Evolutionary conservation across 64 coral and sea anemone genomes (phyloP).

Genomic region (Porites australiensis): DNA sequence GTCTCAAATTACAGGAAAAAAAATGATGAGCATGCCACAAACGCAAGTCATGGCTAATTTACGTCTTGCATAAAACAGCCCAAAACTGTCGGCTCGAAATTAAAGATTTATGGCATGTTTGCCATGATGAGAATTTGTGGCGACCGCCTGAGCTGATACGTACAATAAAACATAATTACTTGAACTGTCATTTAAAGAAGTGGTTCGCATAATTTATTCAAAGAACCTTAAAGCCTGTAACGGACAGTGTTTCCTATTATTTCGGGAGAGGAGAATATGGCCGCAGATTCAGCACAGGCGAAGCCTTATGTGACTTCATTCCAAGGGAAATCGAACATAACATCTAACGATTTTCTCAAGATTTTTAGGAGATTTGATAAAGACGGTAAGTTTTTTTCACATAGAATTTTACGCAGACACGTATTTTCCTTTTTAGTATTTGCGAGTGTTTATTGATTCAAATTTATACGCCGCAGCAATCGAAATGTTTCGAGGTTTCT

Average conservation of each 20-base stretch:
- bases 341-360: slow-evolving; percentile 31
- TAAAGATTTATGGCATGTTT: not conserved
- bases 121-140: not conserved
- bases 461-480: not conserved
- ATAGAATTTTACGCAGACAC: too few species aligned
- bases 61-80: not conserved
- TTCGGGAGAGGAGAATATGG: slow-evolving; percentile 3
- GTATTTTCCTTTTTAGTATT: not conserved
- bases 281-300: not conserved
- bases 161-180: slow-evolving; percentile 26
- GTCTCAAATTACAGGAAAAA: not conserved
- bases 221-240: slow-evolving; percentile 11
- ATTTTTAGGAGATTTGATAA: slow-evolving; percentile 50
- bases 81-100: not conserved
- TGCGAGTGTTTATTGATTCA: not conserved
- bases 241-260: slow-evolving; percentile 9
- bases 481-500: too few species aligned
- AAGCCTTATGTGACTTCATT: slow-evolving; percentile 6
- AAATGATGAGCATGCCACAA: not conserved
- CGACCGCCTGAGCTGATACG: not conserved
- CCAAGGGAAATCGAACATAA: slow-evolving; percentile 19
- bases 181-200: not conserved
- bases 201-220: slow-evolving; percentile 34
- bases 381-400: not conserved
- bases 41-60: not conserved